Conservation (phyloP, 2,113 vertebrate species). For the Acanthochromis polyacanthus region DNA sequence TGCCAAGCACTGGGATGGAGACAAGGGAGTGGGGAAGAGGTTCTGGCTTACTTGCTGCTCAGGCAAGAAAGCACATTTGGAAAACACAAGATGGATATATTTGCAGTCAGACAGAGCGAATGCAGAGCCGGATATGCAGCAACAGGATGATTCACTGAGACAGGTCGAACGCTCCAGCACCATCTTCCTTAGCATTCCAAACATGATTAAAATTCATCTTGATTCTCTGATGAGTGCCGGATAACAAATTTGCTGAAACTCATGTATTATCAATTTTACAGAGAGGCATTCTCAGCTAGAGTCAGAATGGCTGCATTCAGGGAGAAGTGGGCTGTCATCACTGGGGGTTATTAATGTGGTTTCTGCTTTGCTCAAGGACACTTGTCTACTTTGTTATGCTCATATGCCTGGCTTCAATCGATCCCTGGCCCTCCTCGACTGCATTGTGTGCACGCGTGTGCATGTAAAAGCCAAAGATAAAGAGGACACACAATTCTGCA, state of each 20-base stretch:
- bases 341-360: conserved; percentile 56
- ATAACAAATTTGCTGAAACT: conserved; percentile 36
- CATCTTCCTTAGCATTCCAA: conserved; percentile 15
- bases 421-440: conserved; percentile 43
- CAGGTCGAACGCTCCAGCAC: not conserved
- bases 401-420: conserved; percentile 48
- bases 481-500: not conserved
- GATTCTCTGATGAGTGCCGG: conserved; percentile 15
- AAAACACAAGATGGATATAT: conserved; percentile 46
- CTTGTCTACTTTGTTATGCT: conserved; percentile 61
- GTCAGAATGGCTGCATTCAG: conserved; percentile 23
- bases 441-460: not conserved
- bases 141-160: conserved; percentile 40
- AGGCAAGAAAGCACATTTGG: conserved; percentile 25
- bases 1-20: conserved; percentile 42
- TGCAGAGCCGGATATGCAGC: not conserved
- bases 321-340: conserved; percentile 39
- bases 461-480: not conserved
- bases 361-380: conserved; percentile 71
- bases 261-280: conserved; percentile 36
- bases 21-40: conserved; percentile 32
- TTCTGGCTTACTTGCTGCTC: conserved; percentile 31
- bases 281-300: not conserved
- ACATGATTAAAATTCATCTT: conserved; percentile 11
- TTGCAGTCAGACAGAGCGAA: conserved; percentile 20